Evolutionary conservation across 1,140 invertebrate species (phyloP), one percentile per base, ranked within the genome.

Genomic region (Solenopsis fugax): DNA sequence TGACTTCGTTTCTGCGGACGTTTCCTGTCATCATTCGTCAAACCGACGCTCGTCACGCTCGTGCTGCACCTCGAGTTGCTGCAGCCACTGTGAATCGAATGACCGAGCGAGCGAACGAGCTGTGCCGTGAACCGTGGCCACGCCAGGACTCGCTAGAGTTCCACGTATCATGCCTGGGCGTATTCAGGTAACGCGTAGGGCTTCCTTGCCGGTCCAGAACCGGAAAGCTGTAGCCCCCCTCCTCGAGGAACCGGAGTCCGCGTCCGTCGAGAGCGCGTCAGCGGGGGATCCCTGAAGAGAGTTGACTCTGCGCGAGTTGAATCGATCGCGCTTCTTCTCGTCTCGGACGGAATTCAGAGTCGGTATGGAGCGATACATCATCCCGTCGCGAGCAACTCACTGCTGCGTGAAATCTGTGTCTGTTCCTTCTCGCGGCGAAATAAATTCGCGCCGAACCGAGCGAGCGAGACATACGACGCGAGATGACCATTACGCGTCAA

Each of bases 1-100:
- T 99, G 98, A 98, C 96, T 95, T 95, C 91, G 93, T 95, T 94
- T 91, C 92, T 92, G 92, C 92, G 92, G 90, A 93, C 75, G 52
- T 87, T 64, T 89, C 52, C 85, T 87, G 87, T 84, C 41, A 52
- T 90, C 71, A 82, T 73, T 73, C 64, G 37, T 91, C 87, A 76
- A 71, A 48, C 81, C 65, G 69, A 90, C 64, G 56, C 41, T 41
- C 41, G 71, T 88, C 60, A 90, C 72, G 65, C 34, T 91, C 62
- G 16, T 67, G 67, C 41, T 76, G 54, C 73, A 24, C 4, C 29
- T 64, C 34, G 86, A 87, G 65, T 58, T 60, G 48, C 54, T 64
- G 45, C 82, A 54, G 62, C 58, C 52, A 62, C 76, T 64, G 41
- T 84, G 77, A 69, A 73, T 60, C 65, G 56, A 78, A 64, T 54